Percentiles rank a stretch among this genome's conserved stretches.
Evolutionary conservation across 2,113 vertebrate genomes (phyloP).

Genomic region (Accipiter virgatus): DNA sequence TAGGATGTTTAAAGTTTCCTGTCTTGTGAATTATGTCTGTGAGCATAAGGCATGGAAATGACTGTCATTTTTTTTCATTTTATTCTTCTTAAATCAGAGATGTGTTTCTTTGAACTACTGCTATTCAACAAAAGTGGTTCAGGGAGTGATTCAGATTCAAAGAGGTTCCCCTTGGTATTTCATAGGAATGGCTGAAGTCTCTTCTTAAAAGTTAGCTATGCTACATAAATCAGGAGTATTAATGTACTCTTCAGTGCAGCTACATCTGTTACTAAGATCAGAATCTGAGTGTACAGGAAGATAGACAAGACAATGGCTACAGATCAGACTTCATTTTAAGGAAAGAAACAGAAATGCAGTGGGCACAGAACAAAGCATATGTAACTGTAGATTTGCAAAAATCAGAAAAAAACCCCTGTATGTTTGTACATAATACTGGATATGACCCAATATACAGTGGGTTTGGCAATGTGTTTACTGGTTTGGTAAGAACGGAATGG

Average conservation of each 20-base stretch:
- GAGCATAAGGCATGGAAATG: neutral
- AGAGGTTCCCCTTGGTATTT: neutral
- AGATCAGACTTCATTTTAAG: neutral
- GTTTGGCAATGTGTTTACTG: neutral
- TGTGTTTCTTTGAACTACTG: constrained; percentile 10
- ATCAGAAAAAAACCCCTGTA: neutral
- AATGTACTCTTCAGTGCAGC: neutral
- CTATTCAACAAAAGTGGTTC: neutral
- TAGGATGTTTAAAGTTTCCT: constrained; percentile 14
- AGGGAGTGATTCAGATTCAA: neutral
- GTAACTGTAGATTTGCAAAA: neutral
- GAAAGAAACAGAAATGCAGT: neutral
- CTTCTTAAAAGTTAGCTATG: neutral
- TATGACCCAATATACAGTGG: neutral
- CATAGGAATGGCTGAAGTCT: neutral
- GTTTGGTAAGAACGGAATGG: neutral
- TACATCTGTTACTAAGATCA: neutral
- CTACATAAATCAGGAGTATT: neutral
- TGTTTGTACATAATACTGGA: neutral
- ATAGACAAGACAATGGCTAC: neutral
- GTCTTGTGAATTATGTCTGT: neutral
- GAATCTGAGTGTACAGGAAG: neutral
- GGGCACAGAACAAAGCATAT: neutral
- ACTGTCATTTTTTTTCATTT: neutral
- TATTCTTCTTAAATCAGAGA: neutral